Conservation (phyloP, 2,888 invertebrate species). For the Mycogona germanica region DNA sequence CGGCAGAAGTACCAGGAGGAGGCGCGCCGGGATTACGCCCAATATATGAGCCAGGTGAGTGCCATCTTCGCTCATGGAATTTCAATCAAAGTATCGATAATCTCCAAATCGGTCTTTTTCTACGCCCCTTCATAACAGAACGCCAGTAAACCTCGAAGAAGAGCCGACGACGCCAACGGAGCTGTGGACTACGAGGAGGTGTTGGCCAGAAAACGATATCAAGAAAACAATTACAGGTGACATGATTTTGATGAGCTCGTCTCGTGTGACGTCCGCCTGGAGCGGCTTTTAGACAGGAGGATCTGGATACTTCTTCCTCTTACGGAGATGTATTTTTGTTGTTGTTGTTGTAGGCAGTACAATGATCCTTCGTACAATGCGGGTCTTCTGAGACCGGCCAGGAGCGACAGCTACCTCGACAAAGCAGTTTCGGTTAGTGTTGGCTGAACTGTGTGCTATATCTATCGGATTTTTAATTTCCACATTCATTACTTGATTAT, state of each 20-base stretch:
- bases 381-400: neutral
- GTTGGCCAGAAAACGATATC: conserved; percentile 15
- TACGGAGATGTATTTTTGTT: too few species aligned
- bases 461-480: too few species aligned
- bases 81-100: too few species aligned
- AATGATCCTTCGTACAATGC: conserved; percentile 2
- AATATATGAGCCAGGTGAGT: conserved; percentile 11
- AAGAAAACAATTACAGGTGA: conserved; percentile 17
- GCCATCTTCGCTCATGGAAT: too few species aligned
- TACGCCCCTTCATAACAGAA: neutral
- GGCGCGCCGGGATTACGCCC: conserved; percentile 5
- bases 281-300: too few species aligned
- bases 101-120: too few species aligned
- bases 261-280: too few species aligned
- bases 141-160: neutral
- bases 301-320: too few species aligned
- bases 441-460: too few species aligned
- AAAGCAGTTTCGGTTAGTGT: too few species aligned
- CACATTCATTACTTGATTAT: too few species aligned
- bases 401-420: conserved; percentile 8
- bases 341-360: conserved; percentile 1
- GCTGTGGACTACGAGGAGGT: conserved; percentile 17
- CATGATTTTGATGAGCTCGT: neutral
- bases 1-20: conserved; percentile 11
- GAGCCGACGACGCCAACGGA: neutral